These are phyloP conservation scores for Dendroctonus valens DNA, from an alignment of 1,140 invertebrate genomes.

Conservation along the genomic window DNA sequence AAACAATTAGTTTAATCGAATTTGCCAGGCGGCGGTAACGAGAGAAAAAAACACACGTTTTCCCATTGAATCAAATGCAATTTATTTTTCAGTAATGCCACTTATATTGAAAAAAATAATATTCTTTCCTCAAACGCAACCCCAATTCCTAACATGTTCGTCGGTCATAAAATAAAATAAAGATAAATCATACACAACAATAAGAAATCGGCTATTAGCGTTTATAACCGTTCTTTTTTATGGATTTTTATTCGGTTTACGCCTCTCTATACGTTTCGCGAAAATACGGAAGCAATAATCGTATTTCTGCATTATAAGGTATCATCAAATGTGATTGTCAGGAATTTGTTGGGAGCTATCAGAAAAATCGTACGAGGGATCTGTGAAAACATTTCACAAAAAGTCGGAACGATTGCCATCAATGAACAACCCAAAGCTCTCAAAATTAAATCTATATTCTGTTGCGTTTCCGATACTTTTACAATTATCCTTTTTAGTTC, in stretches of 20 bases:
- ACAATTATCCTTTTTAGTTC: too few species aligned
- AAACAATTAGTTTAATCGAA: too few species aligned
- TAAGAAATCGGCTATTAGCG: constrained; percentile 33
- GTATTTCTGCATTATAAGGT: constrained; percentile 26
- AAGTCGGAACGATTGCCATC: not conserved
- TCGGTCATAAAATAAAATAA: constrained; percentile 15
- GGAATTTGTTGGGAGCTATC: not conserved
- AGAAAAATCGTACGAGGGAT: not conserved
- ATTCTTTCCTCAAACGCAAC: too few species aligned
- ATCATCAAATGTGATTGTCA: constrained; percentile 21
- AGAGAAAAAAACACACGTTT: too few species aligned
- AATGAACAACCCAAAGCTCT: not conserved
- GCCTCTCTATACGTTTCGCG: constrained; percentile 24
- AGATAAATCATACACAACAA: constrained; percentile 28
- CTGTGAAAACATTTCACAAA: not conserved
- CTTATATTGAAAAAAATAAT: too few species aligned
- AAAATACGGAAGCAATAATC: constrained; percentile 32
- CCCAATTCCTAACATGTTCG: constrained; percentile 1
- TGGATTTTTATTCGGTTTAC: constrained; percentile 34
- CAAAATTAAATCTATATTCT: too few species aligned
- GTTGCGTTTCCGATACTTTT: too few species aligned
- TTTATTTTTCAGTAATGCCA: too few species aligned
- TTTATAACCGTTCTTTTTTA: constrained; percentile 31
- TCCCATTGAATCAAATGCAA: too few species aligned
- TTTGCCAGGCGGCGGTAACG: too few species aligned